These are phyloP conservation scores for Stegodyphus dumicola DNA, from an alignment of 1,140 invertebrate species.

Conservation along the genomic window DNA sequence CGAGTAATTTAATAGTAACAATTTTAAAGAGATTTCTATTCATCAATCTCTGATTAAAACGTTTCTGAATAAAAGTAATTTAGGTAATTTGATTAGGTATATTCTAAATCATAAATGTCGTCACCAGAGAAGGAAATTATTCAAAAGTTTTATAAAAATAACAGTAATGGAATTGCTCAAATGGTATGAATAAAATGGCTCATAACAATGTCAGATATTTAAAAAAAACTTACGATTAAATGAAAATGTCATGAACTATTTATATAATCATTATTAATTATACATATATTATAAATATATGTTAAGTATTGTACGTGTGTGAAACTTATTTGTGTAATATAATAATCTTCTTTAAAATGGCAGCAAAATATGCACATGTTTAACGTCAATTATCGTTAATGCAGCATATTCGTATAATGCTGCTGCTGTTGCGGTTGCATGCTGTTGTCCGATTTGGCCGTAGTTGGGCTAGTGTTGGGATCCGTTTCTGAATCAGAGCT, in stretches of 20 bases:
- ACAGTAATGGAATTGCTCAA: neutral
- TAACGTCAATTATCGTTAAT: slow-evolving; percentile 53
- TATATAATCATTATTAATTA: slow-evolving; percentile 17
- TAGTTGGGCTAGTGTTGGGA: slow-evolving; percentile 15
- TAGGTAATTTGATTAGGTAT: too few relatives aligned
- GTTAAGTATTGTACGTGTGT: slow-evolving; percentile 1
- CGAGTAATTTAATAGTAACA: too few relatives aligned
- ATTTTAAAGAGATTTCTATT: too few relatives aligned
- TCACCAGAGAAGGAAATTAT: slow-evolving; percentile 23
- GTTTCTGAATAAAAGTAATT: too few relatives aligned
- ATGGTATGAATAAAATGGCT: slow-evolving; percentile 3
- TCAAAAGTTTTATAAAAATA: neutral
- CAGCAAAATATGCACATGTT: slow-evolving; percentile 9
- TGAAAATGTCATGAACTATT: slow-evolving; percentile 48
- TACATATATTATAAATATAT: slow-evolving; percentile 54
- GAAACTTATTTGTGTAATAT: slow-evolving; percentile 22
- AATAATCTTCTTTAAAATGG: slow-evolving; percentile 39
- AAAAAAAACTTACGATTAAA: slow-evolving; percentile 10
- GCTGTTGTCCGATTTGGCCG: slow-evolving; percentile 30
- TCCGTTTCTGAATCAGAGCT: slow-evolving; percentile 56
- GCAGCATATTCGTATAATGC: slow-evolving; percentile 55
- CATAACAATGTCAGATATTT: slow-evolving; percentile 6
- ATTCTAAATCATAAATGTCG: slow-evolving; percentile 5
- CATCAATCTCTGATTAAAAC: too few relatives aligned
- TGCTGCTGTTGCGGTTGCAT: slow-evolving; percentile 30